phyloP scores from a whole-genome alignment of 1,140 invertebrate species.

The Drosophila pallidifrons region DNA sequence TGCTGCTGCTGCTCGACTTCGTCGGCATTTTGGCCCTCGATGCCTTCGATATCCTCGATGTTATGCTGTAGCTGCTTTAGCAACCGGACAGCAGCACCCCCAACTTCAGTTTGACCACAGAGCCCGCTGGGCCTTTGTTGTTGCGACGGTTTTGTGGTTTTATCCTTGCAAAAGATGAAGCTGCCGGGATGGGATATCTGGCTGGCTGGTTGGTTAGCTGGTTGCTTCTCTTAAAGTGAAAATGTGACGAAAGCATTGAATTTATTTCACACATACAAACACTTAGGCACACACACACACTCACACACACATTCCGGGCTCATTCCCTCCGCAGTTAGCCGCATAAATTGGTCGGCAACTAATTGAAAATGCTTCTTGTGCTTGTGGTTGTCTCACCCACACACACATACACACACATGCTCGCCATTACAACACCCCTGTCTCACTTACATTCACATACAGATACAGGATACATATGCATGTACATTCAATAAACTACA shows the following conservation, averaged over 20 bases:
- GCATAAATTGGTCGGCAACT: slow-evolving; percentile 79
- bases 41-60: neutral
- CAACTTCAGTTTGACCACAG: slow-evolving; percentile 15
- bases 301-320: neutral
- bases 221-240: slow-evolving; percentile 54
- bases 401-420: slow-evolving; percentile 6
- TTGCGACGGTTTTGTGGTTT: slow-evolving; percentile 69
- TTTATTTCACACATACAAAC: slow-evolving; percentile 55
- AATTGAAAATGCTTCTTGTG: slow-evolving; percentile 76
- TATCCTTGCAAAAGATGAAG: slow-evolving; percentile 54
- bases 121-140: slow-evolving; percentile 65
- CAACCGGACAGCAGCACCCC: neutral
- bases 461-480: slow-evolving; percentile 23
- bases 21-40: neutral
- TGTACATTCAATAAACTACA: slow-evolving; percentile 67
- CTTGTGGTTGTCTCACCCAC: slow-evolving; percentile 45
- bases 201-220: neutral
- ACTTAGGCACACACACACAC: slow-evolving; percentile 4
- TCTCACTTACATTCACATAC: slow-evolving; percentile 15
- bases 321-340: slow-evolving; percentile 36
- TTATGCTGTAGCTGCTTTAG: neutral
- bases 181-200: neutral
- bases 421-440: neutral
- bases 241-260: slow-evolving; percentile 74
- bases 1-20: neutral